Evolutionary conservation across 2,888 invertebrate genomes (phyloP).

Genomic region (Synanthedon myopaeformis): DNA sequence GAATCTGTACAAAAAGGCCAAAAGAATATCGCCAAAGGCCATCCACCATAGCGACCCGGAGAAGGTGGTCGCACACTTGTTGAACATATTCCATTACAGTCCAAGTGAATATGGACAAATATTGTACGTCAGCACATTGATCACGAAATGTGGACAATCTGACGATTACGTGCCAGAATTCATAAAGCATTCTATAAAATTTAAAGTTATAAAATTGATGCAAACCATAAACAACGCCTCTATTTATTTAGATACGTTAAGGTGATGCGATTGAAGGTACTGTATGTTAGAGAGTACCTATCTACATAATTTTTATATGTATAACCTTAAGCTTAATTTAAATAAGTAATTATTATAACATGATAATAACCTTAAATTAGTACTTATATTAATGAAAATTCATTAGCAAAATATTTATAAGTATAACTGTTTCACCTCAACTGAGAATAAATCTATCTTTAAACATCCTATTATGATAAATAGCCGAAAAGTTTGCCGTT

Average conservation of each 20-base stretch:
- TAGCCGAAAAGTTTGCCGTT: no score
- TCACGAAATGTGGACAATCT: background rate
- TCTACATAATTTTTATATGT: background rate
- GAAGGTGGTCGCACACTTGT: conserved; percentile 33
- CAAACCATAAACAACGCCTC: conserved; percentile 44
- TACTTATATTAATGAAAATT: no score
- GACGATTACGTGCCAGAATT: conserved; percentile 37
- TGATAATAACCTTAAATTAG: no score
- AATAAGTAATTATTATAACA: no score
- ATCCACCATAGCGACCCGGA: conserved; percentile 41
- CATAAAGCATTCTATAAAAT: conserved; percentile 36
- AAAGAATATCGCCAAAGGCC: conserved; percentile 40
- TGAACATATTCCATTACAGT: conserved; percentile 39
- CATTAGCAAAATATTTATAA: no score
- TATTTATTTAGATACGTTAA: conserved; percentile 42
- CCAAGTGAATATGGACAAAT: conserved; percentile 30
- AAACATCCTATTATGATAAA: no score
- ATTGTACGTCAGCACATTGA: background rate
- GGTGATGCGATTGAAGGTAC: conserved; percentile 21
- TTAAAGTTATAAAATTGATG: conserved; percentile 37
- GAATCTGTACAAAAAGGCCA: conserved; percentile 41
- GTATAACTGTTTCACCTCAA: no score
- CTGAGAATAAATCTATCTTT: no score
- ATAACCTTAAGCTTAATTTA: no score
- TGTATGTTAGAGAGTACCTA: background rate